Conservation (phyloP, 2,888 invertebrate genomes). For the Diabrotica balteata region DNA sequence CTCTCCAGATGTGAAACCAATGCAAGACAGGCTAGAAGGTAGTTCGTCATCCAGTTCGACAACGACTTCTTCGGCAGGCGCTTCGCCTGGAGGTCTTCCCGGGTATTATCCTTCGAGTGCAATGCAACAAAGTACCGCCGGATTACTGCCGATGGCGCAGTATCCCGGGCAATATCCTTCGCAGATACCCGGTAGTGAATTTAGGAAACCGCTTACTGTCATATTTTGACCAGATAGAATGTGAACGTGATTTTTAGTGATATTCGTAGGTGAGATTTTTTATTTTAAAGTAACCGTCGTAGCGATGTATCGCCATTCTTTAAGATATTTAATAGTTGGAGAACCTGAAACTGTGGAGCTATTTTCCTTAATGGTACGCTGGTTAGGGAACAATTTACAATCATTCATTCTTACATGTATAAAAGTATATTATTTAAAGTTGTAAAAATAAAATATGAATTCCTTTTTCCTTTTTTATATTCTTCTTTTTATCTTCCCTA, state of each 20-base stretch:
- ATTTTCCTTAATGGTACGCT: neutral
- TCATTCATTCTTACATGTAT: no score
- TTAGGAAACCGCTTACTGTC: constrained; percentile 77
- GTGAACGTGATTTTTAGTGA: constrained; percentile 49
- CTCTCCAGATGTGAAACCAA: constrained; percentile 58
- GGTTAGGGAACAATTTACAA: no score
- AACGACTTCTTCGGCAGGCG: constrained; percentile 70
- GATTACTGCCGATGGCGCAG: constrained; percentile 72
- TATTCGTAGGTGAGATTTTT: constrained; percentile 37
- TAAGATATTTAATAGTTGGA: neutral
- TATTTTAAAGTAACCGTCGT: constrained; percentile 6
- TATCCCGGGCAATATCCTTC: constrained; percentile 66
- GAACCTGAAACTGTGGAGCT: neutral
- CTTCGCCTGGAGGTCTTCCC: constrained; percentile 65
- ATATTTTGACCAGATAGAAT: constrained; percentile 80
- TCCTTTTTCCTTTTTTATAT: no score
- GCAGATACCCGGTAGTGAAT: constrained; percentile 70
- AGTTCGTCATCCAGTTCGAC: constrained; percentile 65
- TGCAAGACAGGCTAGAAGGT: constrained; percentile 61
- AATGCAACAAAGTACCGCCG: constrained; percentile 60
- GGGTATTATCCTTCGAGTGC: constrained; percentile 66
- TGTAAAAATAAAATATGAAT: no score
- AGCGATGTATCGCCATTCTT: constrained; percentile 2
- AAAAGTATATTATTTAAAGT: no score
- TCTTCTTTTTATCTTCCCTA: no score